Percentiles rank a stretch among this genome's conserved stretches.
These are phyloP conservation scores for Trisateles emortualis DNA, from an alignment of 2,888 invertebrate species.

Conservation along the genomic window DNA sequence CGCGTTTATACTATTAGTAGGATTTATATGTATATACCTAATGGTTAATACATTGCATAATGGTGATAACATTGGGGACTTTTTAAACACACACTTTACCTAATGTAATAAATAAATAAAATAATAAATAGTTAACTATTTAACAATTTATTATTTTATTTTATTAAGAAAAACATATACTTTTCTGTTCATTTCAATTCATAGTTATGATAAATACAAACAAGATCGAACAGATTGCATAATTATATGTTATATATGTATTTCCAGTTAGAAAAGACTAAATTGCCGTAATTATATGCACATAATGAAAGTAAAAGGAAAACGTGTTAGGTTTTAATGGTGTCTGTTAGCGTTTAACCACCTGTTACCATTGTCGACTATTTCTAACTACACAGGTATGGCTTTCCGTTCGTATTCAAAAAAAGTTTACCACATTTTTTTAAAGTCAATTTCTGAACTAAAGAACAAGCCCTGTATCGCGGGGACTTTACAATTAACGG, in stretches of 20 bases:
- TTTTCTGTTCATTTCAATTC: not conserved
- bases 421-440: not conserved
- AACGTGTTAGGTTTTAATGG: slow-evolving; percentile 15
- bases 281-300: not conserved
- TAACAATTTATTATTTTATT: too few species aligned
- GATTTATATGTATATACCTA: too few species aligned
- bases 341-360: slow-evolving; percentile 36
- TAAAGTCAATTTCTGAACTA: too few species aligned
- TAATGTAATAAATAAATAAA: too few species aligned
- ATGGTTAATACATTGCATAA: too few species aligned
- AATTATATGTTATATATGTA: slow-evolving; percentile 6
- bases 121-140: too few species aligned
- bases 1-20: too few species aligned
- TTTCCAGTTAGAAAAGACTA: not conserved
- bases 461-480: too few species aligned
- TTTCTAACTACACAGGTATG: slow-evolving; percentile 24
- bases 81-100: too few species aligned
- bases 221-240: not conserved
- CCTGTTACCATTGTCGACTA: slow-evolving; percentile 33
- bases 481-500: too few species aligned
- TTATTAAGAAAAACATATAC: not conserved
- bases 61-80: too few species aligned
- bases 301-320: slow-evolving; percentile 14
- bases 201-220: not conserved
- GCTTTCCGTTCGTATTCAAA: not conserved